Base-by-base conservation (phyloP, 2,888 invertebrate genomes). In the Chaitophorus viminalis region DNA sequence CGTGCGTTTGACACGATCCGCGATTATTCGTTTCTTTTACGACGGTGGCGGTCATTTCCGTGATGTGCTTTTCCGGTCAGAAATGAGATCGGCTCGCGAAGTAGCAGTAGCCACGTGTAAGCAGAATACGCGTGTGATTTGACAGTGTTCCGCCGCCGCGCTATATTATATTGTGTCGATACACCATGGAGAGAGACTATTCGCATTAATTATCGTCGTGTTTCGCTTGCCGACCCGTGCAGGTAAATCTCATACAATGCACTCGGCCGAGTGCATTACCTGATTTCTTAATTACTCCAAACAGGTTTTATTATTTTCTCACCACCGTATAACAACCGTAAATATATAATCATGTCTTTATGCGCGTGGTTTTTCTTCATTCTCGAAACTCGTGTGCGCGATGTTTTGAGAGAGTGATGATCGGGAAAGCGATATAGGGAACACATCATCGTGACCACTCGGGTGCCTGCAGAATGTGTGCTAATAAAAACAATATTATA, bases 231-330 rank as follows among this genome's bases (percentile, higher is more conserved):
- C 65, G 39, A 18, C 18, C 65, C 46, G 46, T 46, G 46, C 46
- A 39, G 65, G 33, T 6, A 21, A 70, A 72, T 54, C 72, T 36
- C 82, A 72, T 82, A n/a, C n/a, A 74, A 74, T 18, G 54, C 52
- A 54, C 54, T n/a, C 29, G 17, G 9, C n/a, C 39, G 68, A 18
- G 29, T 33, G 52, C 21, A 25, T 46, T 46, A 46, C 17, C 33
- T 82, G 74, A 82, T 74, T 82, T 54, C 33, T 74, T 82, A 82
- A 82, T 82, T 82, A 82, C 72, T 52, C 72, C 17, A n/a, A 82
- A 82, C 82, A 72, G 21, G 82, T 82, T 82, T 54, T 54, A 17
- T 25, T 60, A 29, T 74, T 74, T 82, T 82, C 72, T 82, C 82
- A 72, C 33, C 72, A 39, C 52, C 72, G 70, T 46, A 18, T 74